Evolutionary conservation across 2,888 invertebrate species (phyloP), one percentile per base, ranked within the genome.

Genomic region (Callinectes sapidus): DNA sequence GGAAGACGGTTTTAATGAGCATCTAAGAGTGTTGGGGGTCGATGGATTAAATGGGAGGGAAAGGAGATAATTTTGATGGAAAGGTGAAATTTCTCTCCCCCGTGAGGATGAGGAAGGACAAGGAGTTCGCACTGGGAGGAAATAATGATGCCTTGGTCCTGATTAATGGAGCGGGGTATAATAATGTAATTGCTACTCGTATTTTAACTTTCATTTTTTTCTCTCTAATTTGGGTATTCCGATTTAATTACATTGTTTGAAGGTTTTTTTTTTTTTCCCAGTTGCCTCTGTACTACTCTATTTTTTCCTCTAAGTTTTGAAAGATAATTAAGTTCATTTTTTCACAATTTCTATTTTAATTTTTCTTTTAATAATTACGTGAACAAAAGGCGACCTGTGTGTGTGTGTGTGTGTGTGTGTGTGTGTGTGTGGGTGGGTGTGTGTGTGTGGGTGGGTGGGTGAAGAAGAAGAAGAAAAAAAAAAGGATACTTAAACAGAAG

Each of bases 391-490:
- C 61, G 61, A 23, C 23, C 23, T 85, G 85, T 85, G 85, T 85
- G 85, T 85, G 85, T 85, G 85, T 85, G 85, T 85, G 85, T 85
- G 85, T 85, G 85, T 85, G 85, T 85, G 85, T 85, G 85, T 85
- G 85, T 85, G 85, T 85, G 85, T 85, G 85, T 85, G 85, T 85
- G 85, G 18, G 85, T 85, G 85, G 18, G 81, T 81, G 81, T 81
- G 81, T 81, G 81, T 81, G 81, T 81, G n/a, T 81, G 81, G 3
- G 81, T 81, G 81, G 3, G 81, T 81, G 81, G 3, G 81, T 81
- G 35, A n/a, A n/a, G n/a, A n/a, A n/a, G 23, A 61, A 18, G 61
- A 23, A 23, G 23, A 23, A 23, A 23, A 61, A 61, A 5, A 48
- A 61, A 61, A 23, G 18, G 61, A 61, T 61, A 61, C 61, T 61